Evolutionary conservation across 2,113 vertebrate genomes (phyloP).

Genomic region (Campylomormyrus numenius): DNA sequence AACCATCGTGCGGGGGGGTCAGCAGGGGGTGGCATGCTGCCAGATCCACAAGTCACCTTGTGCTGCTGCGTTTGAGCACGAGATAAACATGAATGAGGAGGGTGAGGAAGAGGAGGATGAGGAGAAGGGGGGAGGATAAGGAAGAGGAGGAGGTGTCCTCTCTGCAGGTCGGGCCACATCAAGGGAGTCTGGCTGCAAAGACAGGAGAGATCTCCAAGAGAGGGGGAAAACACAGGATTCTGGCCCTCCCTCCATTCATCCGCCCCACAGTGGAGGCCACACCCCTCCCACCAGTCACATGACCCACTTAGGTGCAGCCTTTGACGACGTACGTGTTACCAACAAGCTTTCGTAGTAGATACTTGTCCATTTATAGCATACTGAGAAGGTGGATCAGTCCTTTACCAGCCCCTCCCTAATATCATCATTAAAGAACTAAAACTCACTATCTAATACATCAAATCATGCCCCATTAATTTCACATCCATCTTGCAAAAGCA

Average conservation of each 20-base stretch:
- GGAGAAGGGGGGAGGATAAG: not conserved
- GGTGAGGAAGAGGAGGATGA: slow-evolving; percentile 23
- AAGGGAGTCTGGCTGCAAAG: not conserved
- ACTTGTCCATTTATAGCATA: not conserved
- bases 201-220: not conserved
- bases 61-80: not conserved
- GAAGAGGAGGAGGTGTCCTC: slow-evolving; percentile 6
- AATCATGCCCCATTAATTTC: not conserved
- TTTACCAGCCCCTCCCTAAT: not conserved
- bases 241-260: slow-evolving; percentile 11
- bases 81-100: not conserved
- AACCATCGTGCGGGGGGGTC: not conserved
- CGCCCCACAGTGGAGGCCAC: not conserved
- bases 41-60: not conserved
- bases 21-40: not conserved
- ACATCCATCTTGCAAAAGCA: no score
- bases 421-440: not conserved
- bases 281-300: not conserved
- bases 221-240: not conserved
- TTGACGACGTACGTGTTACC: not conserved
- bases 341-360: not conserved
- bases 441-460: not conserved
- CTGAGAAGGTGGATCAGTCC: not conserved
- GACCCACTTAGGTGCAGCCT: not conserved
- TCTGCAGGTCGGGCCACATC: not conserved